phyloP scores from a whole-genome alignment of 2,888 invertebrate species.

The Beris morrisii region DNA sequence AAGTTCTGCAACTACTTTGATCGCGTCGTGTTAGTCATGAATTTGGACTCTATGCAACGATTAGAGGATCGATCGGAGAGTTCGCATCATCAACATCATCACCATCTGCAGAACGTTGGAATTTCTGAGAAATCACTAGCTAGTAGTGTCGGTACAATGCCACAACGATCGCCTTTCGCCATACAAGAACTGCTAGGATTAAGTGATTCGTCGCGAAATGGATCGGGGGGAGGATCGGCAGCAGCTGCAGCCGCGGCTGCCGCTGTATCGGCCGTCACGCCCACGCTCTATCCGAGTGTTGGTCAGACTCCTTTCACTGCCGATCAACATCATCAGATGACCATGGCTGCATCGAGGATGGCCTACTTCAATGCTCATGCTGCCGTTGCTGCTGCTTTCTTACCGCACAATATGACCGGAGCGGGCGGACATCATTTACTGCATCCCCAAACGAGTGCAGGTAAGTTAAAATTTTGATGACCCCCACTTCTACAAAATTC shows the following conservation, averaged over 20 bases:
- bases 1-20: neutral
- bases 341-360: slow-evolving; percentile 70
- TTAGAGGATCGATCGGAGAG: slow-evolving; percentile 34
- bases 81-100: slow-evolving; percentile 33
- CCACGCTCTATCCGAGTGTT: slow-evolving; percentile 43
- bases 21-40: slow-evolving; percentile 36
- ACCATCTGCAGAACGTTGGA: slow-evolving; percentile 18
- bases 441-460: slow-evolving; percentile 53
- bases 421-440: slow-evolving; percentile 55
- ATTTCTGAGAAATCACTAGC: slow-evolving; percentile 2
- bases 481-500: neutral
- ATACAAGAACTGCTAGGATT: slow-evolving; percentile 56
- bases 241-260: slow-evolving; percentile 44
- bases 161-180: slow-evolving; percentile 56
- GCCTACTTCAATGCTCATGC: slow-evolving; percentile 91
- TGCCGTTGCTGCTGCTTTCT: slow-evolving; percentile 85
- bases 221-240: slow-evolving; percentile 30
- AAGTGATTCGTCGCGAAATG: slow-evolving; percentile 41
- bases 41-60: slow-evolving; percentile 40
- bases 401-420: slow-evolving; percentile 70
- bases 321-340: slow-evolving; percentile 53
- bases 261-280: slow-evolving; percentile 42
- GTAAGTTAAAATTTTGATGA: slow-evolving; percentile 42
- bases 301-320: slow-evolving; percentile 44
- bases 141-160: slow-evolving; percentile 46